Evolutionary conservation across 2,797 vertebrate species (phyloP).

Genomic region (Enteromius anoplus): DNA sequence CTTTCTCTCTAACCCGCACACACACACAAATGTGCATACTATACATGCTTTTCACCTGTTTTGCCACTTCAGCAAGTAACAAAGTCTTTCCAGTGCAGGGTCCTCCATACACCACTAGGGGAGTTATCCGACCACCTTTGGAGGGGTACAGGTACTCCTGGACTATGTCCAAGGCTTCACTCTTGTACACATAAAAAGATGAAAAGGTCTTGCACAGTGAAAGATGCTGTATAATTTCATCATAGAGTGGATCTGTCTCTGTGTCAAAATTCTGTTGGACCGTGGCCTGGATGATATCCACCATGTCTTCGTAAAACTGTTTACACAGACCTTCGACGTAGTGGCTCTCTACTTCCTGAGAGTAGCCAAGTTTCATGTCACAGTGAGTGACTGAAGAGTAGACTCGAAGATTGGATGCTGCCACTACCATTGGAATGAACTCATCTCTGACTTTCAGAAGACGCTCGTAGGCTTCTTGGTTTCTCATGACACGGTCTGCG

Average conservation of each 20-base stretch:
- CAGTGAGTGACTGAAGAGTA: constrained; percentile 98
- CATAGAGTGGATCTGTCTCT: constrained; percentile 90
- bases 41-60: constrained; percentile 85
- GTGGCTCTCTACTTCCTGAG: constrained; percentile 95
- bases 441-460: constrained; percentile 96
- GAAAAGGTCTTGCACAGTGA: constrained; percentile 93
- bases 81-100: constrained; percentile 98
- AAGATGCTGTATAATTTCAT: constrained; percentile 95
- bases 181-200: constrained; percentile 89
- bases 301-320: constrained; percentile 99
- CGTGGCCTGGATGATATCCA: constrained; percentile 97
- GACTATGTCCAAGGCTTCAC: constrained; percentile 87
- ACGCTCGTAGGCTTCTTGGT: constrained; percentile 93
- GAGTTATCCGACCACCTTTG: constrained; percentile 87
- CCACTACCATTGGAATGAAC: constrained; percentile 96
- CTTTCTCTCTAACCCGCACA: constrained; percentile 5
- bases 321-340: constrained; percentile 98
- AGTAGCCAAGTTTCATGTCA: constrained; percentile 98
- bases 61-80: constrained; percentile 91
- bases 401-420: constrained; percentile 94
- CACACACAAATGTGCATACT: constrained; percentile 12
- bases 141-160: constrained; percentile 90
- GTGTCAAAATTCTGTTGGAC: constrained; percentile 98
- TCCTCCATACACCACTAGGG: constrained; percentile 90
- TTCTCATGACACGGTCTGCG: constrained; percentile 85